Evolutionary conservation across 2,888 invertebrate genomes (phyloP), one percentile per base, ranked within the genome.

Genomic region (Onthophagus sagittarius): DNA sequence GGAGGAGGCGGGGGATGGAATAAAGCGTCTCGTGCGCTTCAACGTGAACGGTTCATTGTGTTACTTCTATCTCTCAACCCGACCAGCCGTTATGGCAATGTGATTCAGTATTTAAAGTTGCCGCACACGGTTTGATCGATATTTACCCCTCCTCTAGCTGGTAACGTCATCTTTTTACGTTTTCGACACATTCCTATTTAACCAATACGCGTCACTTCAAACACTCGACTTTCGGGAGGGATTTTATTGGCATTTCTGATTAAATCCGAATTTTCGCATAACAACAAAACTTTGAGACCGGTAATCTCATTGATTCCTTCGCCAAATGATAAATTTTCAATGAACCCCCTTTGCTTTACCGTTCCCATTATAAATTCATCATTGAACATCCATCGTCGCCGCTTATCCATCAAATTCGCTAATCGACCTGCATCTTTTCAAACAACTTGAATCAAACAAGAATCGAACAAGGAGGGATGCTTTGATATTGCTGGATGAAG

Each of bases 101-200:
- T 23, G 67, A 31, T 5, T 32, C 67, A 67, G 7, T 67, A 67
- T 67, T 67, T 67, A 67, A 67, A 67, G 15, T 67, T 67, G 23
- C 67, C 67, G 23, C 23, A 15, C 15, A 23, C 67, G n/a, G 67
- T 67, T 67, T 76, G 75, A 75, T 74, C 72, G 33, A 74, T 76
- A 74, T 75, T 72, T 71, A 71, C 72, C 73, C 39, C 39, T 11
- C 39, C 9, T 53, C 39, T 4, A 7, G 9, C 39, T 9, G 9
- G 39, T 53, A 53, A 53, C 39, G 39, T 53, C 9, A 53, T 53
- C 39, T 53, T 53, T 53, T 53, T 53, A 53, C 39, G 39, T 53
- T 53, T 53, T 53, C 39, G 39, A 53, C 39, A 53, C 39, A 53
- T 53, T 53, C 39, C 39, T 53, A 53, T 53, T 53, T 53, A 11